phyloP scores from a whole-genome alignment of 2,888 invertebrate genomes.

The Tachystola acroxantha region DNA sequence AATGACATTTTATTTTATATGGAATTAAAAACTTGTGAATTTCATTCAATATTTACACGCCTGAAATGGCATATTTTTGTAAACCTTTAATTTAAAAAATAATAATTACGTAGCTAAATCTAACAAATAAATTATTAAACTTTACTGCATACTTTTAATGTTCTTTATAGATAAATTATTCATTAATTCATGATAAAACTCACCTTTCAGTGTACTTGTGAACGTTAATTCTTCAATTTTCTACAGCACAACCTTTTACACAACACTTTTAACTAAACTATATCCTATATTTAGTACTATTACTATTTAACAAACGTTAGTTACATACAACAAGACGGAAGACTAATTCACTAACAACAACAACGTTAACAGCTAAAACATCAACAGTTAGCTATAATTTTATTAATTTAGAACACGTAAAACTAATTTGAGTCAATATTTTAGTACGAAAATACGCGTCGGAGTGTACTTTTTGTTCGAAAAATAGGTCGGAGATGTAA shows the following conservation, averaged over 20 bases:
- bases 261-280: conserved; percentile 19
- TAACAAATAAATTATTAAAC: too few species aligned
- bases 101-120: too few species aligned
- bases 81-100: too few species aligned
- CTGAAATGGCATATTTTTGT: too few species aligned
- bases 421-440: conserved; percentile 1
- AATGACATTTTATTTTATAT: too few species aligned
- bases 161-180: too few species aligned
- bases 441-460: neutral
- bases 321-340: conserved; percentile 30
- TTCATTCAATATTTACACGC: too few species aligned
- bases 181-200: too few species aligned
- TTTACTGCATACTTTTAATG: too few species aligned
- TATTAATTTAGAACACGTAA: conserved; percentile 12
- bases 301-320: conserved; percentile 22
- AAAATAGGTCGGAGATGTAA: conserved; percentile 7
- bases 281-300: neutral
- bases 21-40: too few species aligned
- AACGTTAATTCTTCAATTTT: conserved; percentile 54
- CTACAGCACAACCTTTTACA: conserved; percentile 53
- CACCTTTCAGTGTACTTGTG: conserved; percentile 57
- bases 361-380: conserved; percentile 18
- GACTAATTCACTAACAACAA: conserved; percentile 18
- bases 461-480: neutral
- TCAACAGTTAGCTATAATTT: conserved; percentile 28